Evolutionary conservation across 2,888 invertebrate species (phyloP).

Genomic region (Drosophila mimica): DNA sequence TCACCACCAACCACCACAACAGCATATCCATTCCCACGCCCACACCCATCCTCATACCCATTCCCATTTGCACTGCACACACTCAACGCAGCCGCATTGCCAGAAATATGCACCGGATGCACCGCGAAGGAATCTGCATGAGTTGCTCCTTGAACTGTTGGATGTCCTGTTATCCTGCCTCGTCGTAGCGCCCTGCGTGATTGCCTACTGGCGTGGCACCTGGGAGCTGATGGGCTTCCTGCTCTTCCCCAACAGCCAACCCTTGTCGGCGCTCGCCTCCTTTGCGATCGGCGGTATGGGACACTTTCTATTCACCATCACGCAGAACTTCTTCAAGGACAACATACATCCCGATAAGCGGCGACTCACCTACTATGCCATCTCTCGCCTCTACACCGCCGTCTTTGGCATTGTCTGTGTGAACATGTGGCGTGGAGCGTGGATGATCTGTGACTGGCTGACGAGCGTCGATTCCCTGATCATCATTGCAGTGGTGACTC

Average conservation of each 20-base stretch:
- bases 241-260: slow-evolving; percentile 88
- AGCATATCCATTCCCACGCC: slow-evolving; percentile 13
- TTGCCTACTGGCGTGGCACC: slow-evolving; percentile 94
- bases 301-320: slow-evolving; percentile 89
- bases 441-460: slow-evolving; percentile 90
- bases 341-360: slow-evolving; percentile 89
- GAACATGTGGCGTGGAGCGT: slow-evolving; percentile 94
- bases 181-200: slow-evolving; percentile 92
- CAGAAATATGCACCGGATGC: slow-evolving; percentile 60
- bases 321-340: slow-evolving; percentile 88
- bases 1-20: slow-evolving; percentile 20
- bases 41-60: slow-evolving; percentile 18
- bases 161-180: slow-evolving; percentile 90
- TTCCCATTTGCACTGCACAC: slow-evolving; percentile 40
- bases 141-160: slow-evolving; percentile 87
- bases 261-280: slow-evolving; percentile 89
- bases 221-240: slow-evolving; percentile 92
- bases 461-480: slow-evolving; percentile 87
- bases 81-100: slow-evolving; percentile 33
- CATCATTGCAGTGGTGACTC: slow-evolving; percentile 87
- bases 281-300: slow-evolving; percentile 90
- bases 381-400: slow-evolving; percentile 91
- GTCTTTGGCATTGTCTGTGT: slow-evolving; percentile 92
- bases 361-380: slow-evolving; percentile 88
- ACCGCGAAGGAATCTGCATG: slow-evolving; percentile 68